Evolutionary conservation across 2,113 vertebrate species (phyloP).

Genomic region (Sisor rabdophorus): DNA sequence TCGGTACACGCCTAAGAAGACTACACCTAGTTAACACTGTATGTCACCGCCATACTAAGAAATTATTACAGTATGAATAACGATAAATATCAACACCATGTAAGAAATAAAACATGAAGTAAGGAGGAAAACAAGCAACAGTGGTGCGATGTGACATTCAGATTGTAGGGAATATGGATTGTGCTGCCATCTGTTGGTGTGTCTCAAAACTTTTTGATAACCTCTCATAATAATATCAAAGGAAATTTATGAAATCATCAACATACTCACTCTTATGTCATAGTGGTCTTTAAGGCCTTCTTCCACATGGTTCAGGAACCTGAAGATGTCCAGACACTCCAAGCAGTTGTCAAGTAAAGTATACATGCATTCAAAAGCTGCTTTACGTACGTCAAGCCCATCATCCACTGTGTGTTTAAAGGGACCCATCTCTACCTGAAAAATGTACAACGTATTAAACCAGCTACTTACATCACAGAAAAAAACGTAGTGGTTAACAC

Average conservation of each 20-base stretch:
- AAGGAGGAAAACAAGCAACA: background rate
- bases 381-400: conserved; percentile 88
- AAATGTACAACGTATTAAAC: background rate
- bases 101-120: background rate
- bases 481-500: too few relatives aligned
- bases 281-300: conserved; percentile 95
- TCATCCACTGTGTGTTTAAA: conserved; percentile 95
- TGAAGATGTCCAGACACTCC: conserved; percentile 82
- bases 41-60: background rate
- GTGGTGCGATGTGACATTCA: background rate
- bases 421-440: conserved; percentile 93
- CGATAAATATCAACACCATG: background rate
- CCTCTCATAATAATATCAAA: too few relatives aligned
- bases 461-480: background rate
- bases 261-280: conserved; percentile 79
- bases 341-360: conserved; percentile 88
- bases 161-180: background rate
- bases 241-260: background rate
- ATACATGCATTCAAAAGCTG: conserved; percentile 94
- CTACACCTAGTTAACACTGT: too few relatives aligned
- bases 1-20: too few relatives aligned
- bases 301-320: conserved; percentile 88
- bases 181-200: background rate
- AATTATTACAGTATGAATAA: background rate
- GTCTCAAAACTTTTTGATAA: too few relatives aligned